Percentiles rank a stretch among this genome's conserved stretches.
Conservation (phyloP, 2,113 vertebrate species). For the Siphamia tubifer region DNA sequence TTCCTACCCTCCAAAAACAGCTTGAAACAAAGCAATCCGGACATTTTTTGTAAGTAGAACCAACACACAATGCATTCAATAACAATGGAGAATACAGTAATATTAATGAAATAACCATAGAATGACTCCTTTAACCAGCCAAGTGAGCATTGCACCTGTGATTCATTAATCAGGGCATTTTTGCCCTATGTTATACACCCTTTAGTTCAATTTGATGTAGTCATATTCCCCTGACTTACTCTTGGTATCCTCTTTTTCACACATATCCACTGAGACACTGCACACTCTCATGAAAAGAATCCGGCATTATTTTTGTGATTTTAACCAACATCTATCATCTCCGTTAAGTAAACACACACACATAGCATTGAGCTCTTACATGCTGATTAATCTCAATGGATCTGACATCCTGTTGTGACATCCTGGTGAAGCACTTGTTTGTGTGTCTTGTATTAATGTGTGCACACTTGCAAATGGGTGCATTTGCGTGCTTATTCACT, state of each 20-base stretch:
- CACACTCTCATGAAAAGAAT: background rate
- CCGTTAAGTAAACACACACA: background rate
- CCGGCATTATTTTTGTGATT: background rate
- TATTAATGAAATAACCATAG: too few species aligned
- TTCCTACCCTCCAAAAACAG: too few species aligned
- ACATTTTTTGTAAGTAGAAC: too few species aligned
- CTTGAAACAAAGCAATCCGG: too few species aligned
- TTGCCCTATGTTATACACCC: too few species aligned
- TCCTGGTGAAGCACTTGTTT: slow-evolving; percentile 22
- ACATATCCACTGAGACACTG: background rate
- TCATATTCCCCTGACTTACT: background rate
- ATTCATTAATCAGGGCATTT: too few species aligned
- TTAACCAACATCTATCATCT: slow-evolving; percentile 16
- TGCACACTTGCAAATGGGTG: slow-evolving; percentile 43
- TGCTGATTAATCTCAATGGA: slow-evolving; percentile 31
- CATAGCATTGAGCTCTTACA: background rate
- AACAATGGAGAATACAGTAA: too few species aligned
- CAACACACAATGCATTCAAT: too few species aligned
- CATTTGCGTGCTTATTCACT: slow-evolving; percentile 40
- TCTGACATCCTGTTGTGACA: slow-evolving; percentile 63
- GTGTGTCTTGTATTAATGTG: background rate
- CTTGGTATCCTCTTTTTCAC: background rate
- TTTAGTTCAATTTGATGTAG: slow-evolving; percentile 13
- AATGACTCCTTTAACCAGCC: too few species aligned
- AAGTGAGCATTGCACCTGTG: too few species aligned